phyloP scores from a whole-genome alignment of 2,888 invertebrate genomes.

The Agrotis segetum region DNA sequence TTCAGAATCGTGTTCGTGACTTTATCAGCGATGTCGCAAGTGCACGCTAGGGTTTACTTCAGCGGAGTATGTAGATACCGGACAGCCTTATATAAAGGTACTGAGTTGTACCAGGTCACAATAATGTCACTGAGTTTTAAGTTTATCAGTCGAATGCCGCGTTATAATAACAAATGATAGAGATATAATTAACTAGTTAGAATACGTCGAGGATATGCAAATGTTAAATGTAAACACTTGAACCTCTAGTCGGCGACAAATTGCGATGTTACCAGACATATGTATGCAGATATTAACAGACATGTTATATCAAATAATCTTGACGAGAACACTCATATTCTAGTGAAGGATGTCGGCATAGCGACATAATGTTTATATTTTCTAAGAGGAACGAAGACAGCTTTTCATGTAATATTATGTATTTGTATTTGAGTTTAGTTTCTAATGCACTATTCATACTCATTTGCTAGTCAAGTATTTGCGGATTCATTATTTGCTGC shows the following conservation, averaged over 20 bases:
- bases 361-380: slow-evolving; percentile 38
- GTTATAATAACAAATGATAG: slow-evolving; percentile 19
- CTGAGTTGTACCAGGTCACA: slow-evolving; percentile 63
- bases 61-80: slow-evolving; percentile 47
- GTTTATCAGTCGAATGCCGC: slow-evolving; percentile 26
- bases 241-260: slow-evolving; percentile 27
- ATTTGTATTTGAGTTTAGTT: slow-evolving; percentile 34
- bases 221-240: slow-evolving; percentile 52
- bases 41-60: slow-evolving; percentile 56
- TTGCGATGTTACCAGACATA: slow-evolving; percentile 39
- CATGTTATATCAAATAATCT: slow-evolving; percentile 50
- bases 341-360: slow-evolving; percentile 27
- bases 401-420: slow-evolving; percentile 30
- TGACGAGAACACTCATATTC: slow-evolving; percentile 33
- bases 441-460: slow-evolving; percentile 39
- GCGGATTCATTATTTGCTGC: slow-evolving; percentile 31
- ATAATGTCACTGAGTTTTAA: slow-evolving; percentile 59
- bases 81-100: slow-evolving; percentile 63
- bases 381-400: slow-evolving; percentile 28
- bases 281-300: slow-evolving; percentile 50
- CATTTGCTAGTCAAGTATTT: slow-evolving; percentile 41
- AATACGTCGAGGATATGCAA: slow-evolving; percentile 34
- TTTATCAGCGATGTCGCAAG: slow-evolving; percentile 54
- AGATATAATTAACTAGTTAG: slow-evolving; percentile 33
- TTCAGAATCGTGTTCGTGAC: slow-evolving; percentile 59